Percentiles rank a stretch among this genome's conserved stretches.
phyloP scores from a whole-genome alignment of 2,888 invertebrate species.

The Mesoligia furuncula region DNA sequence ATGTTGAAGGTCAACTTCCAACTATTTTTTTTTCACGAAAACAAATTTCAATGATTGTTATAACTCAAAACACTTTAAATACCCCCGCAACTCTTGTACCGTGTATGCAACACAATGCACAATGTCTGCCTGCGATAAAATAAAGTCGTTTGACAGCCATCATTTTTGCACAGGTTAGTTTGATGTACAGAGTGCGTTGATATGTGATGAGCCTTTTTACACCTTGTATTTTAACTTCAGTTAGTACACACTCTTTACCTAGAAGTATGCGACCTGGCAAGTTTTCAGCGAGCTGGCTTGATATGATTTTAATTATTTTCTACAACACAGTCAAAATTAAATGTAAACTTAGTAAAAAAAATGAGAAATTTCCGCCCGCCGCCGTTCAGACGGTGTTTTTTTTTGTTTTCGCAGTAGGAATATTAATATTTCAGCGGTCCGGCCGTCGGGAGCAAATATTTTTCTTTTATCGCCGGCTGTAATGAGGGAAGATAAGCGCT shows the following conservation, averaged over 20 bases:
- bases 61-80: not conserved
- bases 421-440: constrained; percentile 57
- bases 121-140: not conserved
- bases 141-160: not conserved
- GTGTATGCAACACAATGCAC: not conserved
- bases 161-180: not conserved
- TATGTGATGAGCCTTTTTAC: not conserved
- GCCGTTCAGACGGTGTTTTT: constrained; percentile 23
- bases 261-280: not conserved
- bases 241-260: not conserved
- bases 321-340: constrained; percentile 49
- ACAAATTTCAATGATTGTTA: not conserved
- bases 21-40: not conserved
- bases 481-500: constrained; percentile 58
- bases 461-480: constrained; percentile 55
- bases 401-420: constrained; percentile 39
- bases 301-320: constrained; percentile 34
- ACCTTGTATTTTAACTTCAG: not conserved
- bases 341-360: constrained; percentile 56
- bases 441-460: constrained; percentile 53
- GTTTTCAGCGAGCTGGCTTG: not conserved
- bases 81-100: not conserved
- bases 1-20: not conserved
- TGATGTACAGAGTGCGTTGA: not conserved
- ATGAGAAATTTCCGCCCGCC: constrained; percentile 23